A percentile compares a stretch with the other conserved stretches of the same genome.
These are phyloP conservation scores for Hystrix cristata DNA, from an alignment of 2,113 vertebrate genomes.

Conservation along the genomic window DNA sequence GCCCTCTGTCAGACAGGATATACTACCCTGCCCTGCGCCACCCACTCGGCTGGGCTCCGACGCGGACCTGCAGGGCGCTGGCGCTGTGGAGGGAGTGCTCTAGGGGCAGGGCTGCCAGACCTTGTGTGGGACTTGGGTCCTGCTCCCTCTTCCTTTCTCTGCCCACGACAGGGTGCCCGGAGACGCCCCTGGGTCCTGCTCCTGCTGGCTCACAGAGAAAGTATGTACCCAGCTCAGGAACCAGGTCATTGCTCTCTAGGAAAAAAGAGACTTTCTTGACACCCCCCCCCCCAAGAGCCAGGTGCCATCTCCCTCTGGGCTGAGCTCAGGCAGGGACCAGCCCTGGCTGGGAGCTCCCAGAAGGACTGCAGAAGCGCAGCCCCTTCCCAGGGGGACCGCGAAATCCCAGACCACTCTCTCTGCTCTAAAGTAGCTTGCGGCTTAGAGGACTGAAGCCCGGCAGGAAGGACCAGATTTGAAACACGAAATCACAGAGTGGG, in stretches of 20 bases:
- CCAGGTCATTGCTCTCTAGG: conserved; percentile 16
- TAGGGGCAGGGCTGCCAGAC: not conserved
- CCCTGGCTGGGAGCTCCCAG: not conserved
- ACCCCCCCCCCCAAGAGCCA: accelerated
- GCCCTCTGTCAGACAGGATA: conserved; percentile 91
- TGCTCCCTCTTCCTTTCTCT: not conserved
- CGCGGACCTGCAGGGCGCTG: not conserved
- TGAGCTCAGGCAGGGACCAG: not conserved
- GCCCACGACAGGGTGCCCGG: not conserved
- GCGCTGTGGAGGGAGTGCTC: not conserved
- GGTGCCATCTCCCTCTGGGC: not conserved
- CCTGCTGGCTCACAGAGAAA: not conserved
- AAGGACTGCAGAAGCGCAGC: not conserved
- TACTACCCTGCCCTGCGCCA: conserved; percentile 88
- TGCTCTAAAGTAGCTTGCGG: not conserved
- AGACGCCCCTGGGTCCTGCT: conserved; percentile 27
- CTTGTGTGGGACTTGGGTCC: not conserved
- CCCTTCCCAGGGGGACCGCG: not conserved
- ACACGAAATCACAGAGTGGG: accelerated
- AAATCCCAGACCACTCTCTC: accelerated
- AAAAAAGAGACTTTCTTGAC: not conserved
- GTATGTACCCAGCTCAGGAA: not conserved
- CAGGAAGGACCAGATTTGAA: not conserved
- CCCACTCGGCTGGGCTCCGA: conserved; percentile 80
- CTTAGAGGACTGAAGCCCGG: not conserved